Conservation (phyloP, 2,888 invertebrate species). For the Dynastes hyllus region DNA sequence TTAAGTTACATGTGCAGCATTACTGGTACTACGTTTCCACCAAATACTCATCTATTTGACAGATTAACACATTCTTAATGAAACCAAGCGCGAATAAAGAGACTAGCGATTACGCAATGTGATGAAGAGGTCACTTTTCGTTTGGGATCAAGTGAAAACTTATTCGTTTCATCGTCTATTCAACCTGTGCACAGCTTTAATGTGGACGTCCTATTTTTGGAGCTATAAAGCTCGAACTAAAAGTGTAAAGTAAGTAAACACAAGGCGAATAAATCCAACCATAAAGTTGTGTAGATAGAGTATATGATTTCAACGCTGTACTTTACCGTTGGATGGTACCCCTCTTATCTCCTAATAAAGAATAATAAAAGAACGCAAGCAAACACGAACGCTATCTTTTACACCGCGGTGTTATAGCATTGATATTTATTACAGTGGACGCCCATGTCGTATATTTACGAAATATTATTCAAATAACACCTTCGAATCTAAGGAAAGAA, state of each 20-base stretch:
- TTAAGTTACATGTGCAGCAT: too few species aligned
- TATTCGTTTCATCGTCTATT: too few species aligned
- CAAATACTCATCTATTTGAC: too few species aligned
- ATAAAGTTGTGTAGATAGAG: conserved; percentile 3
- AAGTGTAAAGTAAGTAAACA: conserved; percentile 19
- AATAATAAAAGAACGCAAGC: conserved; percentile 33
- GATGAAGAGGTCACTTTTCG: too few species aligned
- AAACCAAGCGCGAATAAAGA: too few species aligned
- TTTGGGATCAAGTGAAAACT: too few species aligned
- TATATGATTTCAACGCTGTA: conserved; percentile 1
- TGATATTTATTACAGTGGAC: conserved; percentile 46
- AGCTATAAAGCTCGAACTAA: background rate
- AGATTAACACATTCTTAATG: too few species aligned
- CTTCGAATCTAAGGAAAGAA: conserved; percentile 1
- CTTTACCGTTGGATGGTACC: background rate
- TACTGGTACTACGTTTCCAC: too few species aligned
- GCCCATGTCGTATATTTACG: conserved; percentile 31
- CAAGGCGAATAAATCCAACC: conserved; percentile 19
- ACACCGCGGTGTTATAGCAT: conserved; percentile 14
- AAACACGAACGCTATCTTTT: conserved; percentile 40
- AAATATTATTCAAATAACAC: conserved; percentile 44
- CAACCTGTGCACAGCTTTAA: too few species aligned
- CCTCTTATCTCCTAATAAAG: conserved; percentile 10
- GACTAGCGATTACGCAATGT: too few species aligned
- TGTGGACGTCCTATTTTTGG: background rate